These are phyloP conservation scores for Ascidia mentula DNA, from an alignment of 23 tunicate species.

Conservation along the genomic window DNA sequence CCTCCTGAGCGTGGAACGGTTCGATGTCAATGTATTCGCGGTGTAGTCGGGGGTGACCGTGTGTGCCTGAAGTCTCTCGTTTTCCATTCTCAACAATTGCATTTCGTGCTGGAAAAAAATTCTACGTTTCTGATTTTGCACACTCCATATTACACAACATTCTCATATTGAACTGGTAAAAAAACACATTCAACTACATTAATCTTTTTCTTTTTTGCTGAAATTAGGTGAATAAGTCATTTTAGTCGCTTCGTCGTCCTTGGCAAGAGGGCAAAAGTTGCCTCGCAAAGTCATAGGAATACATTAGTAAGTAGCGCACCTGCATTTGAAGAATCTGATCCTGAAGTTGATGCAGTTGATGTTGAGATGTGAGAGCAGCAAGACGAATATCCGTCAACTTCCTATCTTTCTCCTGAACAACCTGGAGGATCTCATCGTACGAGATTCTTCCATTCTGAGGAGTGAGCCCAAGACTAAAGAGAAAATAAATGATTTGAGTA, in stretches of 20 bases:
- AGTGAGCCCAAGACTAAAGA: neutral
- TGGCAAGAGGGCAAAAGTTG: too few relatives aligned
- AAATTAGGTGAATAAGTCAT: too few relatives aligned
- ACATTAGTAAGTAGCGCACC: constrained; percentile 39
- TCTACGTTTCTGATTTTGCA: too few relatives aligned
- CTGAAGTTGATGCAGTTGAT: constrained; percentile 82
- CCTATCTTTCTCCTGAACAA: constrained; percentile 84
- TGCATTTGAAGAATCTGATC: constrained; percentile 94
- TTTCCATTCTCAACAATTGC: constrained; percentile 75
- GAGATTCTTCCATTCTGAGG: constrained; percentile 2
- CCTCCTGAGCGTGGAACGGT: neutral
- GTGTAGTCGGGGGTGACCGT: neutral
- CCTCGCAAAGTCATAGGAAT: too few relatives aligned
- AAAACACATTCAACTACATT: too few relatives aligned
- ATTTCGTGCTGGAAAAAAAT: constrained; percentile 69
- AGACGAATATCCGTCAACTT: constrained; percentile 80
- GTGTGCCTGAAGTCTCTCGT: constrained; percentile 68
- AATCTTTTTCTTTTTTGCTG: too few relatives aligned
- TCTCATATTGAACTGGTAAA: too few relatives aligned
- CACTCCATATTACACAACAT: too few relatives aligned
- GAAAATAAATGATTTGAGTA: neutral
- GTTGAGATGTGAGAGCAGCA: constrained; percentile 87
- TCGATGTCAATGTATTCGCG: constrained; percentile 9
- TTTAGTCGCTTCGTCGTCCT: too few relatives aligned
- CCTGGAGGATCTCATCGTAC: constrained; percentile 50